Percentiles rank a stretch among this genome's conserved stretches.
Conservation (phyloP, 2,888 invertebrate species). For the Octonoba sinensis region DNA sequence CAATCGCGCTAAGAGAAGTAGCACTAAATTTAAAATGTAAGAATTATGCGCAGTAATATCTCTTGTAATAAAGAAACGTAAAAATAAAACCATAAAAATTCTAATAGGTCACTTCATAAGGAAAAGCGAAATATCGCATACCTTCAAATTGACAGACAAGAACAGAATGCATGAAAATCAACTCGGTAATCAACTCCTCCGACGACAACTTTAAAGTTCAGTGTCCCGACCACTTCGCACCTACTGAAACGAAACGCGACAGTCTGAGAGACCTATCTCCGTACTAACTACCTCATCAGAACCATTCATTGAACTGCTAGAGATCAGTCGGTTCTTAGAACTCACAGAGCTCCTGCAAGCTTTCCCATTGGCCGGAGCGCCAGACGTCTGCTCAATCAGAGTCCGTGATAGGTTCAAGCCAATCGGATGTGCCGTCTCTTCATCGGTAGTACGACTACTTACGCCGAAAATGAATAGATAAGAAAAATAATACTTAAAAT, state of each 20-base stretch:
- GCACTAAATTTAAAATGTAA: too few relatives aligned
- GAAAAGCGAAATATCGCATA: background rate
- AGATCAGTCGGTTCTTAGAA: conserved; percentile 39
- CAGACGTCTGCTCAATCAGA: conserved; percentile 21
- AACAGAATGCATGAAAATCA: conserved; percentile 26
- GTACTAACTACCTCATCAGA: conserved; percentile 33
- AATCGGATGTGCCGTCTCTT: conserved; percentile 27
- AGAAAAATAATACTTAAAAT: conserved; percentile 36
- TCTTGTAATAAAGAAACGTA: too few relatives aligned
- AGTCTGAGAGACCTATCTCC: conserved; percentile 30
- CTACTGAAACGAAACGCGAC: conserved; percentile 29
- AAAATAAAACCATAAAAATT: too few relatives aligned
- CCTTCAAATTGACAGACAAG: conserved; percentile 30
- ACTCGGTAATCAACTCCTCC: conserved; percentile 18
- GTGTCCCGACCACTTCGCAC: conserved; percentile 44
- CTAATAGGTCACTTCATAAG: too few relatives aligned
- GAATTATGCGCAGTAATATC: too few relatives aligned
- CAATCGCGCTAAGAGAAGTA: too few relatives aligned
- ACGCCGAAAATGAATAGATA: conserved; percentile 53
- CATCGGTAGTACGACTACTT: conserved; percentile 46
- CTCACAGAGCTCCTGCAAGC: conserved; percentile 20
- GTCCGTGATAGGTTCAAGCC: conserved; percentile 21
- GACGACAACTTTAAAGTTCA: conserved; percentile 21
- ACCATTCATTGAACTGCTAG: conserved; percentile 55
- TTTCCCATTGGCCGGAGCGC: conserved; percentile 24